These are phyloP conservation scores for Bufo bufo DNA, from an alignment of 2,113 vertebrate genomes.

Conservation along the genomic window DNA sequence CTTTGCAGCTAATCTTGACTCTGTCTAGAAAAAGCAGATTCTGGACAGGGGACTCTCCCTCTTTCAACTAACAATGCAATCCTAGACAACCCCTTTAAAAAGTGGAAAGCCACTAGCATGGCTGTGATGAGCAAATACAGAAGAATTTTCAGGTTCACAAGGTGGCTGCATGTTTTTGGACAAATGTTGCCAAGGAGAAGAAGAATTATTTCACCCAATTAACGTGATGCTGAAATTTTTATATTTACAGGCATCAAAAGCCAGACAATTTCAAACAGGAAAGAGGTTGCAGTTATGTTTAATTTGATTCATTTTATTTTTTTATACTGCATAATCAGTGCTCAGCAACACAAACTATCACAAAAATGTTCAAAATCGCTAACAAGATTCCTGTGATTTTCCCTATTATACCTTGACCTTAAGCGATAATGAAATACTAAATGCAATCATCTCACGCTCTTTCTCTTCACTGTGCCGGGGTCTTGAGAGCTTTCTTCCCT, in stretches of 20 bases:
- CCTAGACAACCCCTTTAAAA: background rate
- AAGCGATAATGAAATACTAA: conserved; percentile 40
- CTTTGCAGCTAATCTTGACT: background rate
- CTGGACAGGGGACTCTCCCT: too few species aligned
- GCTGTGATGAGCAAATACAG: background rate
- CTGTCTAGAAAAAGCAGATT: background rate
- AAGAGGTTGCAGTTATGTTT: background rate
- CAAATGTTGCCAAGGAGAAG: background rate
- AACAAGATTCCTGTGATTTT: conserved; percentile 36
- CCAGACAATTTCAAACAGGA: background rate
- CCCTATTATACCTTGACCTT: conserved; percentile 32
- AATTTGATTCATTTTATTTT: conserved; percentile 21
- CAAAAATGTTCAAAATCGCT: conserved; percentile 15
- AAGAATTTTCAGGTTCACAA: background rate
- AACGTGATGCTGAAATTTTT: background rate
- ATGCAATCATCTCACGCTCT: conserved; percentile 33
- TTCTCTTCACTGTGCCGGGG: conserved; percentile 11
- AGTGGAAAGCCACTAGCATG: background rate
- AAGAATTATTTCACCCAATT: background rate
- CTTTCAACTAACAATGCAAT: too few species aligned
- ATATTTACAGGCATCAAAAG: background rate
- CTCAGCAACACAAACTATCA: conserved; percentile 9
- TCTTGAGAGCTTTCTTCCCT: conserved; percentile 12
- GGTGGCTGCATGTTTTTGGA: background rate
- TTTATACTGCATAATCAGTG: conserved; percentile 5